Conservation (phyloP, 1,140 invertebrate species). For the Drosophila malerkotliana region DNA sequence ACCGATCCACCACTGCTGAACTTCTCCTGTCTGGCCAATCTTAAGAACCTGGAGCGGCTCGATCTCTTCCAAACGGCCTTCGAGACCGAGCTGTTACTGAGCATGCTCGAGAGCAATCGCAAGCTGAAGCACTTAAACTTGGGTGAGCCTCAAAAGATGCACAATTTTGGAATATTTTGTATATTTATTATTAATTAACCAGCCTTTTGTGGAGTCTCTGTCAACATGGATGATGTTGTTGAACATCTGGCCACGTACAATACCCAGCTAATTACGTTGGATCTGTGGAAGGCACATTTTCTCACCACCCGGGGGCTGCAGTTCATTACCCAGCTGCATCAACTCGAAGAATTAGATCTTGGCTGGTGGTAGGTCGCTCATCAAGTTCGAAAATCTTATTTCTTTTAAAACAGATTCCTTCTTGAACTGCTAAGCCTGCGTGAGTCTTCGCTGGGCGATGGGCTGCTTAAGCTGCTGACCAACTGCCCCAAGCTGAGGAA, state of each 20-base stretch:
- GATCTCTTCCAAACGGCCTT: conserved; percentile 91
- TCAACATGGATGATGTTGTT: conserved; percentile 89
- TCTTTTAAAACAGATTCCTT: background rate
- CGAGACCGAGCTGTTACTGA: conserved; percentile 86
- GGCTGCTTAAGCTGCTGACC: conserved; percentile 84
- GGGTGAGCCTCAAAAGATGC: conserved; percentile 77
- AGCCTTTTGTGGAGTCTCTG: conserved; percentile 85
- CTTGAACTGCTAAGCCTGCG: conserved; percentile 77
- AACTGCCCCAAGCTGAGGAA: conserved; percentile 89
- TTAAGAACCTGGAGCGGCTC: conserved; percentile 88
- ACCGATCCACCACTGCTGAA: conserved; percentile 85
- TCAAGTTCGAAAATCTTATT: background rate
- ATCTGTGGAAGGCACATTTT: conserved; percentile 93
- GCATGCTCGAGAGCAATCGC: conserved; percentile 88
- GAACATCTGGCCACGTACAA: conserved; percentile 88
- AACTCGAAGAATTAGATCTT: conserved; percentile 93
- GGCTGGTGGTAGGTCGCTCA: conserved; percentile 92
- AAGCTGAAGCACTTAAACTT: conserved; percentile 90
- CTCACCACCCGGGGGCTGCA: conserved; percentile 89
- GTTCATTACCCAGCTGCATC: conserved; percentile 88
- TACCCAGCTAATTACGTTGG: conserved; percentile 88
- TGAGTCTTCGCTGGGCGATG: conserved; percentile 85
- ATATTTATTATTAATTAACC: no score
- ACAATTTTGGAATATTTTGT: no score
- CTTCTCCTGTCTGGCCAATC: conserved; percentile 86